These are phyloP conservation scores for Eira barbara DNA, from an alignment of 2,113 vertebrate genomes.

Conservation along the genomic window DNA sequence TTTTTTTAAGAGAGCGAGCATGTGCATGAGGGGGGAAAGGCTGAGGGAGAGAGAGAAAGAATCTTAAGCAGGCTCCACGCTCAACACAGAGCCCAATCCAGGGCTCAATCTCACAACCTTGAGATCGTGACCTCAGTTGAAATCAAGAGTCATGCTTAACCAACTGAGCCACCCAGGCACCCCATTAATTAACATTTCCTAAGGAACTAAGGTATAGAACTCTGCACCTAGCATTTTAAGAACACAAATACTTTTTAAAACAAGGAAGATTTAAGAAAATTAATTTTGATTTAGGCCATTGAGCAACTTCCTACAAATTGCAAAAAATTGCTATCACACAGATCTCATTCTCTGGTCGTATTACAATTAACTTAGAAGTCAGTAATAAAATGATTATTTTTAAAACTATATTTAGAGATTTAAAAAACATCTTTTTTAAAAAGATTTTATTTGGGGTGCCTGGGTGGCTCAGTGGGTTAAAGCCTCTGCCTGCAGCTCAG, in stretches of 20 bases:
- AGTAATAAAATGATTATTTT: neutral
- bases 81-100: neutral
- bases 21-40: neutral
- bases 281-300: neutral
- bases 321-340: neutral
- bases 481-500: no score
- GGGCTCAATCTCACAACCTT: neutral
- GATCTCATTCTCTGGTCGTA: neutral
- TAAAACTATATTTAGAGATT: neutral
- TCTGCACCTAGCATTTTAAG: neutral
- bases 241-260: constrained; percentile 3
- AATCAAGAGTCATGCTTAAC: neutral
- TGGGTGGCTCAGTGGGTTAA: no score
- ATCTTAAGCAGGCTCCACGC: neutral
- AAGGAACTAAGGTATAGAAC: neutral
- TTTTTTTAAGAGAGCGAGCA: neutral
- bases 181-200: neutral
- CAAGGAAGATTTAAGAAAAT: neutral
- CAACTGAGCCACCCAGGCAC: neutral
- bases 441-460: no score
- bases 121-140: neutral
- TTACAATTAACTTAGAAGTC: constrained; percentile 7
- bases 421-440: no score
- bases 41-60: neutral
- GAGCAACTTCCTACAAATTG: neutral